Base-by-base conservation (phyloP, 2,888 invertebrate genomes). In the Oscheius onirici region DNA sequence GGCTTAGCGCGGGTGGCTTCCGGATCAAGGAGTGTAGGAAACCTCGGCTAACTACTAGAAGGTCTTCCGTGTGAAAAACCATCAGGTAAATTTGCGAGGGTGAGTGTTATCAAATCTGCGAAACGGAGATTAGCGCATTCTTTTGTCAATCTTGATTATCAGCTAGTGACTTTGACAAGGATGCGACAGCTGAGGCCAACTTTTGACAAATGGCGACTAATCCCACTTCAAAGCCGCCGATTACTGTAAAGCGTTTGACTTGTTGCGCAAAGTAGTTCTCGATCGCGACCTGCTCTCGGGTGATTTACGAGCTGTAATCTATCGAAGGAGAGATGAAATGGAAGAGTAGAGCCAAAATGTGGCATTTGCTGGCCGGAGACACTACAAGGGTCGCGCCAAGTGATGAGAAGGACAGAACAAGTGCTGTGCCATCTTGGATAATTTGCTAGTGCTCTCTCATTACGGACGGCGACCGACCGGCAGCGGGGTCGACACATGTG, bases 381-480 rank as follows among this genome's bases (percentile, higher is more conserved):
- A 49, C 46, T 49, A 46, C 46, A 44, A 63, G 63, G 28, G 49
- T 44, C 61, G 46, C 44, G 61, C 61, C 20, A 22, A 22, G 20
- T 49, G 22, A 49, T 10, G 49, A 26, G 44, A 44, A 46, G 49
- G 49, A 63, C 63, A 26, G 28, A 22, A 44, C 63, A 49, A 63
- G 63, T 63, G 63, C 63, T 49, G 49, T 63, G 63, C 63, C 63
- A 63, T 63, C 63, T 63, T 63, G 49, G 63, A 49, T 63, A 63
- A 63, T 63, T 63, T 63, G 63, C 63, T 26, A 17, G 28, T 49
- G 17, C 63, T 63, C 63, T 63, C 26, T 63, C 63, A 63, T 63
- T 63, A 63, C 63, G 60, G 15, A 15, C 20, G 24, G 6, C 20
- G 17, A 24, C 52, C 52, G 52, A 24, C 24, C 41, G n/a, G 41